phyloP scores from a whole-genome alignment of 2,888 invertebrate genomes.

The Pinctada fucata region DNA sequence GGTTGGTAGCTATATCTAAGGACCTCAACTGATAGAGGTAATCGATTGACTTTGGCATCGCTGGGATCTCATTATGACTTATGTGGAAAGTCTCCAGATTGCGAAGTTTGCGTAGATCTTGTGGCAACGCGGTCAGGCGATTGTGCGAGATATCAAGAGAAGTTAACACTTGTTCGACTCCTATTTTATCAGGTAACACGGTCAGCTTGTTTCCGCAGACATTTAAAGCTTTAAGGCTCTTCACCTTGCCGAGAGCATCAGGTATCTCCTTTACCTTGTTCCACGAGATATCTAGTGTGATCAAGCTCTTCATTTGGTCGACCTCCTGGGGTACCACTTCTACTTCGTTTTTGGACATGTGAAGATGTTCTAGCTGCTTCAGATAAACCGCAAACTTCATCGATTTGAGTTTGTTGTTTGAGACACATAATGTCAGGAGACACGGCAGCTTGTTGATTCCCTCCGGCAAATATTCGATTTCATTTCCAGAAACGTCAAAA shows the following conservation, averaged over 20 bases:
- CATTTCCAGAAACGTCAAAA: conserved; percentile 65
- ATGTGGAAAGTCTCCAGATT: conserved; percentile 69
- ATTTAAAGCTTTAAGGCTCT: conserved; percentile 65
- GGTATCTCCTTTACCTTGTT: conserved; percentile 70
- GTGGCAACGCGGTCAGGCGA: conserved; percentile 65
- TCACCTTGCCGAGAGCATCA: conserved; percentile 59
- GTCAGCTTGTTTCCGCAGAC: conserved; percentile 67
- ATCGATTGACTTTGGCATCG: conserved; percentile 70
- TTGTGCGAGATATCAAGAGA: conserved; percentile 69
- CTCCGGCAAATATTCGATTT: conserved; percentile 67
- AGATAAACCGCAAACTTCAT: conserved; percentile 68
- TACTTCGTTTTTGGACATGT: conserved; percentile 67
- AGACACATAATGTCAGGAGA: conserved; percentile 66
- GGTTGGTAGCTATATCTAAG: conserved; percentile 69
- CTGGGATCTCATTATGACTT: conserved; percentile 68
- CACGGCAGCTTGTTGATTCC: conserved; percentile 65
- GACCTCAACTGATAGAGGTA: conserved; percentile 67
- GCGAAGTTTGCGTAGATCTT: conserved; percentile 66
- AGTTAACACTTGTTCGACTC: conserved; percentile 66
- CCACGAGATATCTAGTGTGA: conserved; percentile 65
- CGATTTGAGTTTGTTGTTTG: conserved; percentile 70
- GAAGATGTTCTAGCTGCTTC: conserved; percentile 61
- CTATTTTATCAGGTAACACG: conserved; percentile 62
- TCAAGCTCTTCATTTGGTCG: conserved; percentile 68
- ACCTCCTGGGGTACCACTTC: conserved; percentile 71